These are phyloP conservation scores for Mimumesa dahlbomi DNA, from an alignment of 2,888 invertebrate species.

Conservation along the genomic window DNA sequence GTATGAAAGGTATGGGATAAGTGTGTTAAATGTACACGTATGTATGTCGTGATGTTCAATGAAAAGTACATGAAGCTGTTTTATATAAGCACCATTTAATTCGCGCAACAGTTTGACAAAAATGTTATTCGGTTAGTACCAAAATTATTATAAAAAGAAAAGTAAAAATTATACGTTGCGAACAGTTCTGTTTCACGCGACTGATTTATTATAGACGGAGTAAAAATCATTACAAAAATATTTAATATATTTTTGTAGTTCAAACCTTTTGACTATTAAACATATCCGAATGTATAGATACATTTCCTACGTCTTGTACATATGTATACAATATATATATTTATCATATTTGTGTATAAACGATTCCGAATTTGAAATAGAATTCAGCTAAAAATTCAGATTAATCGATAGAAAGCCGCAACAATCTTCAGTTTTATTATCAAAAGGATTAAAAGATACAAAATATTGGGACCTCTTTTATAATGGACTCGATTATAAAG, in stretches of 20 bases:
- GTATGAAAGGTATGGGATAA: background rate
- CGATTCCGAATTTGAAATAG: conserved; percentile 1
- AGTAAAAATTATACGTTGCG: conserved; percentile 42
- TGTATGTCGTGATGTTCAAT: conserved; percentile 3
- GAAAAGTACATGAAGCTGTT: conserved; percentile 24
- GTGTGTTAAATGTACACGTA: background rate
- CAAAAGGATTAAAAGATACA: conserved; percentile 48
- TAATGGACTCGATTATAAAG: conserved; percentile 11
- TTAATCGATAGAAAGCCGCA: conserved; percentile 21
- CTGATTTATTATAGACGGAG: background rate
- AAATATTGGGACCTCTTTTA: conserved; percentile 19
- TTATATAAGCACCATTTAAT: conserved; percentile 47
- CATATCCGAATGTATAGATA: too few species aligned
- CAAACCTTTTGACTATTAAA: conserved; percentile 17
- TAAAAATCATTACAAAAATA: conserved; percentile 54
- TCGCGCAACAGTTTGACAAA: conserved; percentile 25
- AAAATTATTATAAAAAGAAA: conserved; percentile 46
- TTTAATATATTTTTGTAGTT: conserved; percentile 17
- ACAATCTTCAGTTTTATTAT: conserved; percentile 35
- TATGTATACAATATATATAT: conserved; percentile 8
- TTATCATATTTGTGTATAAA: conserved; percentile 15
- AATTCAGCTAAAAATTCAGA: conserved; percentile 7
- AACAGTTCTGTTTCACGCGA: conserved; percentile 14
- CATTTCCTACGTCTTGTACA: too few species aligned
- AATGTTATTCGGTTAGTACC: conserved; percentile 34